Percentiles rank a stretch among this genome's conserved stretches.
Conservation (phyloP, 1,140 invertebrate species). For the Magallana ariakensis region DNA sequence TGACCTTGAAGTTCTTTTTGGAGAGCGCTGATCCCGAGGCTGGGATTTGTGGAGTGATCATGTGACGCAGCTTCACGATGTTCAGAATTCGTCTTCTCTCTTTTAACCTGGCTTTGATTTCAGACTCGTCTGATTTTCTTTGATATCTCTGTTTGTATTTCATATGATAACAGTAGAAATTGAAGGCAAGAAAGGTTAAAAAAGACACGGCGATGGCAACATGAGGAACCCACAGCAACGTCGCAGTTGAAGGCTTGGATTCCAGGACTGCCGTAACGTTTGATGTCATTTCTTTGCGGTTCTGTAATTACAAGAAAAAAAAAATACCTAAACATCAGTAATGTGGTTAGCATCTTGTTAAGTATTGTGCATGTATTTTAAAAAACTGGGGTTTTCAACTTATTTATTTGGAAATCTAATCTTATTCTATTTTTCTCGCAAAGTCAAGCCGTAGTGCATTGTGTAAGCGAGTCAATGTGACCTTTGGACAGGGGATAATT, state of each 20-base stretch:
- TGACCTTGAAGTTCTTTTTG: neutral
- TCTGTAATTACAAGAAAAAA: neutral
- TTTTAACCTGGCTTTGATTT: slow-evolving; percentile 57
- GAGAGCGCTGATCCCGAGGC: neutral
- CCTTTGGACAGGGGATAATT: too few species aligned
- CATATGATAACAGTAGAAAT: slow-evolving; percentile 66
- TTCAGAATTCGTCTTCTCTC: slow-evolving; percentile 57
- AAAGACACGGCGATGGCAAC: slow-evolving; percentile 61
- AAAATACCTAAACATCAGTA: too few species aligned
- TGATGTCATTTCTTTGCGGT: neutral
- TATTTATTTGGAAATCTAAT: neutral
- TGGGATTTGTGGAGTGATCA: neutral
- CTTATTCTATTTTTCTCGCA: too few species aligned
- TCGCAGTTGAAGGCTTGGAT: neutral
- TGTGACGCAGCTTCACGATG: slow-evolving; percentile 43
- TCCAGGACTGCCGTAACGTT: neutral
- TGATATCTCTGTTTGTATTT: slow-evolving; percentile 59
- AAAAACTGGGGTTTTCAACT: neutral
- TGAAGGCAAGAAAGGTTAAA: slow-evolving; percentile 59
- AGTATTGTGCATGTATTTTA: neutral
- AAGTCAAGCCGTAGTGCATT: too few species aligned
- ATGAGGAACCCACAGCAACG: slow-evolving; percentile 56
- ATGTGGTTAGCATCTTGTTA: neutral
- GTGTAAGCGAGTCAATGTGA: too few species aligned
- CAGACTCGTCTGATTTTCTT: slow-evolving; percentile 58